phyloP scores from a whole-genome alignment of 2,888 invertebrate species.

The Acrobasis suavella region DNA sequence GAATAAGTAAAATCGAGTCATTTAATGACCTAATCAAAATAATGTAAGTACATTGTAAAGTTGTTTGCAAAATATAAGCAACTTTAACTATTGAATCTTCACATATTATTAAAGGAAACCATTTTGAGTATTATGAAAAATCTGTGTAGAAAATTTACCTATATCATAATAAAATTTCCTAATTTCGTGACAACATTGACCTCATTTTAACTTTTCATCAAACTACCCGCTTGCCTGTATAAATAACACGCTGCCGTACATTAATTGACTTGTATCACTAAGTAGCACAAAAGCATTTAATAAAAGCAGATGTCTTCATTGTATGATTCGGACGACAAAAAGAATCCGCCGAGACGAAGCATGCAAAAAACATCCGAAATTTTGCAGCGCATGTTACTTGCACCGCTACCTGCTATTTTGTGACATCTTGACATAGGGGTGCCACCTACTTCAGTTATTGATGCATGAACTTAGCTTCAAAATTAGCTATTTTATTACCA shows the following conservation, averaged over 20 bases:
- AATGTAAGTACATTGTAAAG: no score
- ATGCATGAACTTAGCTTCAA: neutral
- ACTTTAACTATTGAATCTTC: no score
- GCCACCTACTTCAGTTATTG: constrained; percentile 36
- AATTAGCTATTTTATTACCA: neutral
- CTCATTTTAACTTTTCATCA: no score
- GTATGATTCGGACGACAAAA: constrained; percentile 47
- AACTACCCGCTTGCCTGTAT: neutral
- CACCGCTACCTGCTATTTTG: constrained; percentile 78
- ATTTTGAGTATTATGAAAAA: no score
- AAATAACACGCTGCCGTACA: neutral
- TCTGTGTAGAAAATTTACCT: no score
- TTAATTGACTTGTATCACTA: constrained; percentile 27
- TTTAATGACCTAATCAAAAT: no score
- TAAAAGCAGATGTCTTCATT: constrained; percentile 62
- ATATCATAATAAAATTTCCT: no score
- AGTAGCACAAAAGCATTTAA: constrained; percentile 34
- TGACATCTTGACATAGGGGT: constrained; percentile 77
- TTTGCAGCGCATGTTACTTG: constrained; percentile 68
- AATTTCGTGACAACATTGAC: no score
- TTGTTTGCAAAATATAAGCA: no score
- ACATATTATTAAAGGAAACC: no score
- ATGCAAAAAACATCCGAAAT: constrained; percentile 74
- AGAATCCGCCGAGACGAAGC: constrained; percentile 52
- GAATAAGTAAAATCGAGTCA: no score